Base-by-base conservation (phyloP, 2,888 invertebrate species). In the Tiliacea citrago region DNA sequence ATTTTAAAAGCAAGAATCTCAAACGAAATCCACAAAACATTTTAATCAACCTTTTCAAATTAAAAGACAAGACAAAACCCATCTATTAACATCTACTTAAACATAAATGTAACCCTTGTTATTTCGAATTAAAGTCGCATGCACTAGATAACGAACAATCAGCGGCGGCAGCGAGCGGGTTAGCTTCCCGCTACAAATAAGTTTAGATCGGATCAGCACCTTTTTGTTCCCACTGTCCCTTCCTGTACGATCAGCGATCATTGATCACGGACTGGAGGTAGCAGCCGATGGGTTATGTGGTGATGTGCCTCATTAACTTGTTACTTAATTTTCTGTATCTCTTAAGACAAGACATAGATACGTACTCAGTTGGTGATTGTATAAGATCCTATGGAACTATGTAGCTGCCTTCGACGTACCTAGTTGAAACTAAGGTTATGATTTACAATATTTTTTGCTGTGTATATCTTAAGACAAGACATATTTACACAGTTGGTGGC, bases 181-280 rank as follows among this genome's bases (percentile, higher is more conserved):
- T 84, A 84, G 81, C 84, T 71, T 75, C 55, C 69, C 84, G 77
- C 85, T 82, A 88, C 88, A 88, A 88, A 88, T 88, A 88, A 88
- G 88, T 85, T 81, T 82, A 87, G 94, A 93, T 93, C 86, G 83
- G 84, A 94, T 94, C 92, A 78, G 82, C 79, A 80, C 78, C 85
- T 86, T 87, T 88, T 88, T 89, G 88, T 90, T 88, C 75, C 76
- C 73, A 55, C 70, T 83, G 87, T 88, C 86, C 90, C 90, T 92
- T 91, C 91, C 91, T 90, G 90, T 90, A 90, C 87, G 93, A 93
- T 93, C 91, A 78, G 82, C 85, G 89, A 91, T 91, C 90, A 79
- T 63, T 75, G 88, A 88, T 88, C 88, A 87, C 85, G 87, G 87
- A 76, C 57, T 72, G 67, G 29, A 35, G 55, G 47, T 60, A 66